Base-by-base conservation (phyloP, 2,888 invertebrate genomes). In the Hecatera dysodea region DNA sequence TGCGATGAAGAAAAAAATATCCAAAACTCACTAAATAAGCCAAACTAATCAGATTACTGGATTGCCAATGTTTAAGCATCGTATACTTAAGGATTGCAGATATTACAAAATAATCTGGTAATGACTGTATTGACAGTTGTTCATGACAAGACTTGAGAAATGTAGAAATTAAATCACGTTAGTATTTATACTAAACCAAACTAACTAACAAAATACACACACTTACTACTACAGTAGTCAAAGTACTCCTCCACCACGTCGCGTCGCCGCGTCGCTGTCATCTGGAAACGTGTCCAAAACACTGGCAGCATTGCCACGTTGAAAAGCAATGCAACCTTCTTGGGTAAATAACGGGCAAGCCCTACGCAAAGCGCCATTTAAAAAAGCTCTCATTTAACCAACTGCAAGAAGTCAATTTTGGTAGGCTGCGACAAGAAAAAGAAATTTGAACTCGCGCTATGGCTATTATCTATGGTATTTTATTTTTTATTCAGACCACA, bases 1-100 rank as follows among this genome's bases (percentile, higher is more conserved):
- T 77, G 33, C 67, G 66, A 76, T 86, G 82, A 64, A 75, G 85
- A 78, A 86, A 86, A n/a, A 78, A 53, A 57, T 62, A 57, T 66
- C 65, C n/a, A 65, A 73, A 84, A 81, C 64, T 52, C 42, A 46
- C 48, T 78, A 79, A 85, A 60, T 80, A 80, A 80, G 64, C 83
- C 17, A 36, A 42, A 77, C 83, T 75, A 84, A 85, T 85, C 63
- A 44, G 66, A 78, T 81, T 79, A 72, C 60, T 27, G 19, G 64
- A 59, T 81, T 82, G 71, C 27, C 57, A 79, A 79, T 46, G 42
- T 57, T 67, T 81, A 72, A 24, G 61, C 29, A 22, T 52, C 44
- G 42, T 48, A n/a, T 66, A 72, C 42, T 77, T 62, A 15, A 33
- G 15, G 5, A 73, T 78, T 76, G 67, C 63, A 42, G 44, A 19